Conservation (phyloP, 2,797 vertebrate genomes). For the Falco novaeseelandiae region DNA sequence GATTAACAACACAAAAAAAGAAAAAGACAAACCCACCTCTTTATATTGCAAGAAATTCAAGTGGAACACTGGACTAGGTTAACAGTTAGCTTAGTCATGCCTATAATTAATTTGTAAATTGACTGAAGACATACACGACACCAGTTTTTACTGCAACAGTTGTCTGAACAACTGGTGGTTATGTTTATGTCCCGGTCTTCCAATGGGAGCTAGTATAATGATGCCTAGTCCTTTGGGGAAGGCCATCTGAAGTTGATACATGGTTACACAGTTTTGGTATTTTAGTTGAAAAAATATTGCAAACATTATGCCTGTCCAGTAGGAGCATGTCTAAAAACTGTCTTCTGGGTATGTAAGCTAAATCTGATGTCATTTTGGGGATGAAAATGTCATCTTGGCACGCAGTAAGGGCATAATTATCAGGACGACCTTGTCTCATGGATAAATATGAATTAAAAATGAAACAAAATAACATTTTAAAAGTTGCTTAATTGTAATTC, state of each 20-base stretch:
- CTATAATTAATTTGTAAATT: not conserved
- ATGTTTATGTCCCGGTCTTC: not conserved
- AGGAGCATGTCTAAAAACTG: not conserved
- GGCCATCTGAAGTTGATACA: not conserved
- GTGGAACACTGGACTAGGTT: not conserved
- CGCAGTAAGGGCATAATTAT: not conserved
- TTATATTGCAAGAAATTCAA: not conserved
- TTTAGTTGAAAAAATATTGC: not conserved
- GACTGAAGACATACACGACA: not conserved
- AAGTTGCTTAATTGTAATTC: not conserved
- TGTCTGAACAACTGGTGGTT: not conserved
- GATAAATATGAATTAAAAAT: not conserved
- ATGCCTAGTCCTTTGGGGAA: not conserved
- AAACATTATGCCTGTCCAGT: accelerated
- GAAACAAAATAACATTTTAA: not conserved
- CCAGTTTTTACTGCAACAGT: not conserved
- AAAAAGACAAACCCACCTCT: not conserved
- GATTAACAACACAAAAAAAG: not conserved
- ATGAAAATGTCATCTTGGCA: not conserved
- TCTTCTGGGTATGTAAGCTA: not conserved
- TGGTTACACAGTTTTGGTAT: not conserved
- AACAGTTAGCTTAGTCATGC: not conserved
- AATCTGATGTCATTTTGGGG: not conserved
- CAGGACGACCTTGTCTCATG: not conserved
- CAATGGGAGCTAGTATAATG: not conserved